These are phyloP conservation scores for Dryadula phaetusa DNA, from an alignment of 2,888 invertebrate genomes.

Conservation along the genomic window DNA sequence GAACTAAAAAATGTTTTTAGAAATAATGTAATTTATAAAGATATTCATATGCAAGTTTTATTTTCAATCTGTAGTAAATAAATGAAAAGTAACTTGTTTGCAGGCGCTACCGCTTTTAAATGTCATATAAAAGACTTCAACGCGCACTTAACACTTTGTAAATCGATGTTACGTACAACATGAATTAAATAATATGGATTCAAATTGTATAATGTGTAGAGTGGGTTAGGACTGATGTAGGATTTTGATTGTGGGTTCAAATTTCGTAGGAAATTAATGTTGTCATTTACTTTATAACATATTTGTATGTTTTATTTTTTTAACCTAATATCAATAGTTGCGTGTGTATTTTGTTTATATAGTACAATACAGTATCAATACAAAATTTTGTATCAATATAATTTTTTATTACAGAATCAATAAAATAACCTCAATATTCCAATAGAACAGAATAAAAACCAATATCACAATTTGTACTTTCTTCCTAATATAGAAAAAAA, in stretches of 20 bases:
- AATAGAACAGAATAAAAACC: no score
- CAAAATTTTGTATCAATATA: no score
- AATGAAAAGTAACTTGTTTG: conserved; percentile 1
- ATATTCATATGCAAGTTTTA: neutral
- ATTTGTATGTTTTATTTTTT: neutral
- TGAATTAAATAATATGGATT: neutral
- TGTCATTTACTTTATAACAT: no score
- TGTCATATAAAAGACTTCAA: conserved; percentile 33
- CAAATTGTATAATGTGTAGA: neutral
- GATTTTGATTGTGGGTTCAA: neutral
- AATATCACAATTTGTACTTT: no score
- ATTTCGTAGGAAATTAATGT: neutral
- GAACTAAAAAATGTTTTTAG: no score
- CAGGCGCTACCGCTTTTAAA: neutral
- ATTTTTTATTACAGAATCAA: no score
- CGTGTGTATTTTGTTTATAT: neutral
- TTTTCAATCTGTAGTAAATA: neutral
- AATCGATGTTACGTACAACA: neutral
- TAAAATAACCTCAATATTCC: no score
- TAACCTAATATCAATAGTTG: neutral
- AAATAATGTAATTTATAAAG: no score
- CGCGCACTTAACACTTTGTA: neutral
- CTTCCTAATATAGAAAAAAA: no score
- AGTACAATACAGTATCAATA: no score
- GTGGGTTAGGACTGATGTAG: neutral